These are phyloP conservation scores for Rotaria macrura DNA, from an alignment of 2,888 invertebrate species.

Conservation along the genomic window DNA sequence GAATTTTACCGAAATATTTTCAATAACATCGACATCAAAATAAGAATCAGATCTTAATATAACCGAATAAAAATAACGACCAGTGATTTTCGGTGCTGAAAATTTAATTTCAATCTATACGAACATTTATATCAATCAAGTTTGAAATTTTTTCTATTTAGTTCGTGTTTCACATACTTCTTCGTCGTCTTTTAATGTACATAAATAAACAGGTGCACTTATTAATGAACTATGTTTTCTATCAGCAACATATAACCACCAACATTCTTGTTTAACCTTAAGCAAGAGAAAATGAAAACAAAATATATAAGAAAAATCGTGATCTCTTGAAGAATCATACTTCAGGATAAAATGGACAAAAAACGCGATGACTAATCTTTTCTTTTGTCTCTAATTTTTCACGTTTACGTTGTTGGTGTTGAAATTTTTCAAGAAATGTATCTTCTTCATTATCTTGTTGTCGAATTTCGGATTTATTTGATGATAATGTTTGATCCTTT, in stretches of 20 bases:
- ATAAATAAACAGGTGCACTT: constrained; percentile 82
- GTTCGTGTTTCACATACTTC: constrained; percentile 56
- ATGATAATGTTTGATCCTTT: background rate
- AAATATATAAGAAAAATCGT: constrained; percentile 1
- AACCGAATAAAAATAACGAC: constrained; percentile 77
- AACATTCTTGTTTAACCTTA: constrained; percentile 84
- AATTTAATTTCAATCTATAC: constrained; percentile 70
- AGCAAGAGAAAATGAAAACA: background rate
- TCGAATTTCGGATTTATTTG: constrained; percentile 45
- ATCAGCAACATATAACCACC: constrained; percentile 98
- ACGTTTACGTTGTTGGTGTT: constrained; percentile 66
- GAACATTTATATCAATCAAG: too few relatives aligned
- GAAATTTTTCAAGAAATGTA: constrained; percentile 60
- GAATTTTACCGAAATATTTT: constrained; percentile 69
- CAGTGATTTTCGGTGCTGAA: constrained; percentile 85
- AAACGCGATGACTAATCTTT: constrained; percentile 85
- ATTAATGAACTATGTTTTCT: constrained; percentile 72
- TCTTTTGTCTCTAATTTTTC: constrained; percentile 81
- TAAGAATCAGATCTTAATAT: constrained; percentile 90
- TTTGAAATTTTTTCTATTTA: background rate
- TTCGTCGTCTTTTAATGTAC: constrained; percentile 75
- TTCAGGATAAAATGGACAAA: constrained; percentile 86
- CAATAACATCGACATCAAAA: constrained; percentile 84
- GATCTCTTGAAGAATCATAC: constrained; percentile 49
- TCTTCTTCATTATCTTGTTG: constrained; percentile 37